Evolutionary conservation across 2,888 invertebrate genomes (phyloP).

Genomic region (Ischnura elegans): DNA sequence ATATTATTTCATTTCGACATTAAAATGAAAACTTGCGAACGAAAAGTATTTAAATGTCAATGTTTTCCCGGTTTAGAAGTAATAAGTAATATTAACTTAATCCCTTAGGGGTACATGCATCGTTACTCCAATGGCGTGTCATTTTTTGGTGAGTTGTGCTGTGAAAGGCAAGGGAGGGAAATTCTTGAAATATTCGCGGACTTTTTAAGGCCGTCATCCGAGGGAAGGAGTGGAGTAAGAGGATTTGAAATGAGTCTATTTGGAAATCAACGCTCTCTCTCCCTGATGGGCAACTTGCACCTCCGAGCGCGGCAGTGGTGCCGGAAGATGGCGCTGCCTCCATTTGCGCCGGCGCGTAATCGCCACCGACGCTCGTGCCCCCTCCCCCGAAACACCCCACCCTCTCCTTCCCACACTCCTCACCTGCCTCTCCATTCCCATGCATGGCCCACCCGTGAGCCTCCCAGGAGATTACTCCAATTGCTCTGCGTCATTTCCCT

Average conservation of each 20-base stretch:
- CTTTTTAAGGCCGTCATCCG: not conserved
- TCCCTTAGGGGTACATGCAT: too few relatives aligned
- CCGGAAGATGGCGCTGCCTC: conserved; percentile 54
- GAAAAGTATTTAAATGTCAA: too few relatives aligned
- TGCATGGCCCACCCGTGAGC: conserved; percentile 36
- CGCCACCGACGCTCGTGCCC: conserved; percentile 20
- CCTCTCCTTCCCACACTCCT: conserved; percentile 7
- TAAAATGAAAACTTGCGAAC: too few relatives aligned
- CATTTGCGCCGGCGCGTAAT: conserved; percentile 68
- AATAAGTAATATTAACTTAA: too few relatives aligned
- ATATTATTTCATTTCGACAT: too few relatives aligned
- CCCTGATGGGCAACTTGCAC: conserved; percentile 32
- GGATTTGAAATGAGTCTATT: conserved; percentile 51
- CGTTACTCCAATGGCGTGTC: not conserved
- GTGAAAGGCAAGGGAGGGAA: not conserved
- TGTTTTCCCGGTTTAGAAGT: too few relatives aligned
- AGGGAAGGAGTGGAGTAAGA: not conserved
- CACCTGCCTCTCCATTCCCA: conserved; percentile 43
- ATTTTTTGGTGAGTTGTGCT: not conserved
- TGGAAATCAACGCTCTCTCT: conserved; percentile 53
- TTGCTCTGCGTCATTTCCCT: not conserved
- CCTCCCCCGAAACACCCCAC: not conserved
- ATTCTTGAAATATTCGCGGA: not conserved
- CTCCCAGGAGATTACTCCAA: conserved; percentile 42
- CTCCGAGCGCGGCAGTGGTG: not conserved